These are phyloP conservation scores for Drosophila dunni DNA, from an alignment of 1,140 invertebrate genomes.

Conservation along the genomic window DNA sequence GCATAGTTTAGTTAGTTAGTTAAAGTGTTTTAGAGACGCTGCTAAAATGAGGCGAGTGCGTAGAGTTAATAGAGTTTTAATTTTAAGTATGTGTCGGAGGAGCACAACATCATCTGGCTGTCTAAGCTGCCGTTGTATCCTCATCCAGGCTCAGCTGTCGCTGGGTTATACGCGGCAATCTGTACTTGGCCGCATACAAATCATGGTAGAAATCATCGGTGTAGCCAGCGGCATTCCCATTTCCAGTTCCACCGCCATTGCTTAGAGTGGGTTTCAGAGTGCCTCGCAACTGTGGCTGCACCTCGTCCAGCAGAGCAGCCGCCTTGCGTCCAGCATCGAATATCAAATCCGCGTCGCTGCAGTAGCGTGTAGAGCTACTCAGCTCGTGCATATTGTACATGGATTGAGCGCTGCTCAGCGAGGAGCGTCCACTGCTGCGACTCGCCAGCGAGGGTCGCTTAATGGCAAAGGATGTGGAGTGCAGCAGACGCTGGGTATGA, in stretches of 20 bases:
- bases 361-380: conserved; percentile 49
- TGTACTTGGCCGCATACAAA: conserved; percentile 67
- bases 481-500: conserved; percentile 68
- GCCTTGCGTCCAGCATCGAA: conserved; percentile 71
- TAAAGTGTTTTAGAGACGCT: conserved; percentile 32
- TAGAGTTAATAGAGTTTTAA: conserved; percentile 12
- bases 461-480: conserved; percentile 80
- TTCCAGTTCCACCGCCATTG: conserved; percentile 19
- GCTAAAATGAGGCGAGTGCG: conserved; percentile 34
- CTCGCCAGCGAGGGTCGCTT: conserved; percentile 75
- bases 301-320: conserved; percentile 71
- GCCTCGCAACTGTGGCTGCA: conserved; percentile 67
- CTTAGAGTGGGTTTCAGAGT: conserved; percentile 58
- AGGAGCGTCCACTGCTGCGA: conserved; percentile 69
- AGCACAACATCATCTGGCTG: conserved; percentile 1
- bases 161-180: conserved; percentile 57
- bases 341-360: conserved; percentile 69
- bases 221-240: conserved; percentile 25
- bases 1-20: conserved; percentile 30
- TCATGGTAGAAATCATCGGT: conserved; percentile 69
- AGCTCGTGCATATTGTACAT: conserved; percentile 78
- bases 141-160: conserved; percentile 68
- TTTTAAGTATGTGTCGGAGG: conserved; percentile 24
- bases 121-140: conserved; percentile 53
- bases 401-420: conserved; percentile 75